These are phyloP conservation scores for Acomys russatus DNA, from an alignment of 2,797 vertebrate genomes.

Conservation along the genomic window DNA sequence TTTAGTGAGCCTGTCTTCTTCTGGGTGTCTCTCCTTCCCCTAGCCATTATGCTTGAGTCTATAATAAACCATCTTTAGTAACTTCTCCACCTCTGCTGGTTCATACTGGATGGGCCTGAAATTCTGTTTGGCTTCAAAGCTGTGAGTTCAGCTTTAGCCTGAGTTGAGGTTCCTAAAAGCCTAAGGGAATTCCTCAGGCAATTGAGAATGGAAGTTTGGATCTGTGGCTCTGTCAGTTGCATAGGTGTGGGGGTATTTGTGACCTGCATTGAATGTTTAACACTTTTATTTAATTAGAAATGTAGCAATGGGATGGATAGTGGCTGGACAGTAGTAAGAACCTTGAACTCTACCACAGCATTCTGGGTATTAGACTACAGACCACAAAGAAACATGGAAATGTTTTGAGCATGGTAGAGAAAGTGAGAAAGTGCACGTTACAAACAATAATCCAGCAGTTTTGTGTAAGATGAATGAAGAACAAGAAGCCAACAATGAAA, in stretches of 20 bases:
- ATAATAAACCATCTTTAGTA: not conserved
- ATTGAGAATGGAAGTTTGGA: not conserved
- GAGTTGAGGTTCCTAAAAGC: too few species aligned
- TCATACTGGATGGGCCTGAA: not conserved
- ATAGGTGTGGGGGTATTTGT: not conserved
- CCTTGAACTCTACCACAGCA: not conserved
- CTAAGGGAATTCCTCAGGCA: not conserved
- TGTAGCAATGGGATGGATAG: not conserved
- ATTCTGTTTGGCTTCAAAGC: not conserved
- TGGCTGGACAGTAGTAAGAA: not conserved
- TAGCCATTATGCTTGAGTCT: not conserved
- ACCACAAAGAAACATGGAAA: not conserved
- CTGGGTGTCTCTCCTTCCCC: too few species aligned
- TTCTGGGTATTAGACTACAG: not conserved
- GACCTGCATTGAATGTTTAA: not conserved
- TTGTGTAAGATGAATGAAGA: constrained; percentile 9
- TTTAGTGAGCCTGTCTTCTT: not conserved
- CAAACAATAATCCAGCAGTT: not conserved
- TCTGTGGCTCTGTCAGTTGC: not conserved
- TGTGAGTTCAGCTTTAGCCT: not conserved
- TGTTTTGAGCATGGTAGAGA: not conserved
- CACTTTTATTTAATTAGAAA: not conserved
- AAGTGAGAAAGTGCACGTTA: not conserved
- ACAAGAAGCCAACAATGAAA: not conserved
- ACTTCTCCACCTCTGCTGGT: not conserved